A percentile compares a stretch with the other conserved stretches of the same genome.
Conservation (phyloP, 2,888 invertebrate genomes). For the Diarsia dahlii region DNA sequence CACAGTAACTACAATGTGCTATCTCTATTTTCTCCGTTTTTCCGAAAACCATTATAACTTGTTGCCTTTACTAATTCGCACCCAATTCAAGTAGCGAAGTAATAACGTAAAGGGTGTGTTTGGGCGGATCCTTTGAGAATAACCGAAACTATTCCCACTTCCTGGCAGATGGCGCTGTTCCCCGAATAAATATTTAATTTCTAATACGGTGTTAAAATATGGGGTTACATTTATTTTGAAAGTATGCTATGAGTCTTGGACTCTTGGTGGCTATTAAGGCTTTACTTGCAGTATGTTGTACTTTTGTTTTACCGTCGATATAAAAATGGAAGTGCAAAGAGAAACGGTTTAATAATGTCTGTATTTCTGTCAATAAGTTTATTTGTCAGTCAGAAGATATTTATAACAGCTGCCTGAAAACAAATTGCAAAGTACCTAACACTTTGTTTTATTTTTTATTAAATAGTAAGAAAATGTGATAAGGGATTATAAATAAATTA, state of each 20-base stretch:
- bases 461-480: background rate
- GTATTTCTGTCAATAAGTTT: background rate
- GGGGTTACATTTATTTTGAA: conserved; percentile 43
- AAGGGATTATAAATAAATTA: background rate
- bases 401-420: background rate
- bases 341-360: background rate
- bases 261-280: conserved; percentile 7
- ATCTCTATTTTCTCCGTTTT: conserved; percentile 11
- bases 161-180: conserved; percentile 52
- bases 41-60: conserved; percentile 34
- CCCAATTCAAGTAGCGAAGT: conserved; percentile 43
- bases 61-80: conserved; percentile 47
- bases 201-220: conserved; percentile 57
- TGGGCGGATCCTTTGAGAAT: conserved; percentile 57
- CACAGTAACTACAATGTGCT: background rate
- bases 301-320: background rate
- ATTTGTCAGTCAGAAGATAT: background rate
- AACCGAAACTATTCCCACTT: conserved; percentile 51
- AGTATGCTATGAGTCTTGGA: conserved; percentile 45
- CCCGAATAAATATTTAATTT: conserved; percentile 59
- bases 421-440: background rate
- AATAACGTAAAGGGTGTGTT: conserved; percentile 48
- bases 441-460: background rate
- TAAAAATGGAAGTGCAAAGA: background rate
- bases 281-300: too few species aligned